Evolutionary conservation across 2,888 invertebrate species (phyloP).

Genomic region (Mesorhabditis spiculigera): DNA sequence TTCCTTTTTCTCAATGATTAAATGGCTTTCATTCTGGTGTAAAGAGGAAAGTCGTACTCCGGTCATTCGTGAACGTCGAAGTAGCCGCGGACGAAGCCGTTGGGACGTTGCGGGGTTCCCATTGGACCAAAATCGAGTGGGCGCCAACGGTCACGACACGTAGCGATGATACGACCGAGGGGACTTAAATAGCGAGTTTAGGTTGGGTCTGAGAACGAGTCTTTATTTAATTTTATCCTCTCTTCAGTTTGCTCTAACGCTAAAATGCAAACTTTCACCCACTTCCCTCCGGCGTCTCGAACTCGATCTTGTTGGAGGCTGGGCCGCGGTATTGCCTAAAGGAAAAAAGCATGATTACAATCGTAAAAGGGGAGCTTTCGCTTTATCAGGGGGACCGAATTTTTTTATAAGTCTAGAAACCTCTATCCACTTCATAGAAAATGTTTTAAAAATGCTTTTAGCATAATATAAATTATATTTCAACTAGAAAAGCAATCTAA

Average conservation of each 20-base stretch:
- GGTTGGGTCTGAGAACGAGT: neutral
- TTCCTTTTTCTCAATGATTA: neutral
- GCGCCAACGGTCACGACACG: conserved; percentile 83
- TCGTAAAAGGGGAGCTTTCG: neutral
- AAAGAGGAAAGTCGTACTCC: conserved; percentile 22
- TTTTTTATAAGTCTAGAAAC: too few species aligned
- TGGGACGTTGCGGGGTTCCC: conserved; percentile 88
- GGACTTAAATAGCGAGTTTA: conserved; percentile 63
- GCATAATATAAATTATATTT: too few species aligned
- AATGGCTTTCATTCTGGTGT: neutral
- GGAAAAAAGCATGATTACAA: neutral
- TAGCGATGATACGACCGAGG: conserved; percentile 79
- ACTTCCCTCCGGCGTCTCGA: conserved; percentile 83
- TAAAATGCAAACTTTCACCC: conserved; percentile 14
- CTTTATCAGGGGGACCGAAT: too few species aligned
- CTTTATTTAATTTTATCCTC: neutral
- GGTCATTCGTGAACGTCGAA: conserved; percentile 73
- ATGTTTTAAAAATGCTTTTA: too few species aligned
- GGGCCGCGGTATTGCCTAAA: conserved; percentile 75
- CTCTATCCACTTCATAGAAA: too few species aligned
- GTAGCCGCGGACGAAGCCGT: conserved; percentile 87
- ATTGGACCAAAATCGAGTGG: conserved; percentile 80
- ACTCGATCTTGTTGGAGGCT: conserved; percentile 76
- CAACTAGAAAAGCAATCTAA: too few species aligned
- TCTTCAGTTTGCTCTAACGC: neutral